A percentile compares a stretch with the other conserved stretches of the same genome.
Evolutionary conservation across 2,113 vertebrate genomes (phyloP).

Genomic region (Montifringilla adamsi): DNA sequence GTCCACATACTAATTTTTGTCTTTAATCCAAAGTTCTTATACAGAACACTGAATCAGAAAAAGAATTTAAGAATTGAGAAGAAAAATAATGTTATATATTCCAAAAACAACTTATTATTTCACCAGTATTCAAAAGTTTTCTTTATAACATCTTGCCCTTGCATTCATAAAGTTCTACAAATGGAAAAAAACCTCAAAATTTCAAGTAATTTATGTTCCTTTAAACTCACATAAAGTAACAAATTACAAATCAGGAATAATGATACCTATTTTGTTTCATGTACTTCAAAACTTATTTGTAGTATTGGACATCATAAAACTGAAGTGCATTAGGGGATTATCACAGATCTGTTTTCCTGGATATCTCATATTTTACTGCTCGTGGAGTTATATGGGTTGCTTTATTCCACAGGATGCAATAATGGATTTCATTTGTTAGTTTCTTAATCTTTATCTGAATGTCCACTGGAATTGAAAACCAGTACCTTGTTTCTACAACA

Average conservation of each 20-base stretch:
- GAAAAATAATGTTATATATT: background rate
- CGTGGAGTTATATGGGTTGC: background rate
- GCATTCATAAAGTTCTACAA: background rate
- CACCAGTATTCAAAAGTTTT: background rate
- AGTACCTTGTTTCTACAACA: background rate
- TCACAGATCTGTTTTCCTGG: background rate
- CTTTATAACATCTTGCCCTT: background rate
- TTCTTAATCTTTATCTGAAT: background rate
- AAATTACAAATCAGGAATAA: background rate
- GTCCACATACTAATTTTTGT: background rate
- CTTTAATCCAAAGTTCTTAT: background rate
- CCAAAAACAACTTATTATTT: background rate
- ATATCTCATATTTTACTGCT: background rate
- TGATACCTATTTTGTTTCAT: background rate
- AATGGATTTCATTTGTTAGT: background rate
- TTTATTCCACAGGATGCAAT: background rate
- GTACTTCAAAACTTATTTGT: background rate
- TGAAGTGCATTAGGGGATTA: background rate
- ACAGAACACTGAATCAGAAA: background rate
- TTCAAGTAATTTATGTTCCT: background rate
- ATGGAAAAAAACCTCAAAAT: background rate
- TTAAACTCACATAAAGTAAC: background rate
- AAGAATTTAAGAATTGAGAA: background rate
- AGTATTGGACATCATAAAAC: background rate
- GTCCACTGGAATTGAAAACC: background rate